Conservation (phyloP, 2,797 vertebrate genomes). For the Micrastur ruficollis region DNA sequence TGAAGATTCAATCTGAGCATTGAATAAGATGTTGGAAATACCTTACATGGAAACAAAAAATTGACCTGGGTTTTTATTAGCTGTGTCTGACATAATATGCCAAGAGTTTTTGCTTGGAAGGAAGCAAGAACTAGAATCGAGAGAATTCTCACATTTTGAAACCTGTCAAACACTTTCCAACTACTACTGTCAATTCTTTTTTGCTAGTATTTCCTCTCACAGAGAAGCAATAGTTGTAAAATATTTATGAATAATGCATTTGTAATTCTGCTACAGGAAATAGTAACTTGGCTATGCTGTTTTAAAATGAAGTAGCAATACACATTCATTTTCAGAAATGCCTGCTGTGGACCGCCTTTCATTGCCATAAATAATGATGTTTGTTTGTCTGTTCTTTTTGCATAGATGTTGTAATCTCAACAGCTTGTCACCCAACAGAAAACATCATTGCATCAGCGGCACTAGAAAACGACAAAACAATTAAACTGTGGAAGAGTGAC, state of each 20-base stretch:
- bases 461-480: conserved; percentile 99
- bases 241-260: neutral
- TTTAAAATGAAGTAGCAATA: neutral
- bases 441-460: conserved; percentile 98
- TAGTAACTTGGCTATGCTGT: neutral
- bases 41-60: neutral
- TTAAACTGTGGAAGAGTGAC: conserved; percentile 99
- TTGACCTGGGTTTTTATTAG: neutral
- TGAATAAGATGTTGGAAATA: neutral
- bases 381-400: neutral
- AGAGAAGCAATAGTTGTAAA: neutral
- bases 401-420: conserved; percentile 96
- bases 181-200: neutral
- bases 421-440: conserved; percentile 97
- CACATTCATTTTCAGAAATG: neutral
- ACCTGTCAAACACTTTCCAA: neutral
- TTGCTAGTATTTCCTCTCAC: neutral
- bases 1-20: neutral
- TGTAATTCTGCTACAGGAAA: neutral
- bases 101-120: neutral
- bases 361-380: neutral
- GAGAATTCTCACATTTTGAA: neutral
- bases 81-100: neutral
- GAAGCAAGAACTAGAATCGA: neutral
- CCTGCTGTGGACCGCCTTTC: neutral